These are phyloP conservation scores for Chascanopsetta lugubris DNA, from an alignment of 2,113 vertebrate genomes.

Conservation along the genomic window DNA sequence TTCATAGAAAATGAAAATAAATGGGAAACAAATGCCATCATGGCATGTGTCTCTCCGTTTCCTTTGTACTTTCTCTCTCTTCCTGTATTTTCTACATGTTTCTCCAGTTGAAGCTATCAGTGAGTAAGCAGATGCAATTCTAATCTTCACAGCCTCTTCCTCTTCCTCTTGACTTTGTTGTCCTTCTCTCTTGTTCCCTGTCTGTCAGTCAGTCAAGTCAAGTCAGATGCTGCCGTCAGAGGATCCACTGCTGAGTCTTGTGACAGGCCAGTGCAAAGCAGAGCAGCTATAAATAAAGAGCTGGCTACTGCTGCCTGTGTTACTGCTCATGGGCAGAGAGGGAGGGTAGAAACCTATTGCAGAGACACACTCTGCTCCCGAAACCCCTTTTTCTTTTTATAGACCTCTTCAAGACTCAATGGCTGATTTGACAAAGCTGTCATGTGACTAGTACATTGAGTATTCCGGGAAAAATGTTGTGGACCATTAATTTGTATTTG, in stretches of 20 bases:
- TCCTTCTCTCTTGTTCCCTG: constrained; percentile 43
- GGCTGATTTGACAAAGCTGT: constrained; percentile 11
- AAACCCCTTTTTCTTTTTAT: not conserved
- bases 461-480: constrained; percentile 6
- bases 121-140: not conserved
- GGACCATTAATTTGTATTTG: not conserved
- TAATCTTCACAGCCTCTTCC: constrained; percentile 16
- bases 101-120: not conserved
- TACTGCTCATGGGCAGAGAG: constrained; percentile 43
- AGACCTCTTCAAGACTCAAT: constrained; percentile 16
- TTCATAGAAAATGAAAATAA: not conserved
- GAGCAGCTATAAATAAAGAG: constrained; percentile 72
- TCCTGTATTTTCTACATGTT: constrained; percentile 10
- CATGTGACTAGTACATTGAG: not conserved
- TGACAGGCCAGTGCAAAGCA: constrained; percentile 65
- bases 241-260: constrained; percentile 68
- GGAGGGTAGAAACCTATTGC: constrained; percentile 15
- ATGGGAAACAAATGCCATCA: not conserved
- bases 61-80: not conserved
- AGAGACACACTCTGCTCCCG: not conserved
- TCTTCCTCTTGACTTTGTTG: constrained; percentile 11
- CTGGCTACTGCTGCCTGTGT: constrained; percentile 41
- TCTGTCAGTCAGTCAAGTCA: too few species aligned
- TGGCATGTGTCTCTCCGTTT: not conserved
- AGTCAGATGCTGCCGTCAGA: constrained; percentile 65